Percentiles rank a stretch among this genome's conserved stretches.
phyloP scores from a whole-genome alignment of 1,140 invertebrate genomes.

The Drosophila orosa region DNA sequence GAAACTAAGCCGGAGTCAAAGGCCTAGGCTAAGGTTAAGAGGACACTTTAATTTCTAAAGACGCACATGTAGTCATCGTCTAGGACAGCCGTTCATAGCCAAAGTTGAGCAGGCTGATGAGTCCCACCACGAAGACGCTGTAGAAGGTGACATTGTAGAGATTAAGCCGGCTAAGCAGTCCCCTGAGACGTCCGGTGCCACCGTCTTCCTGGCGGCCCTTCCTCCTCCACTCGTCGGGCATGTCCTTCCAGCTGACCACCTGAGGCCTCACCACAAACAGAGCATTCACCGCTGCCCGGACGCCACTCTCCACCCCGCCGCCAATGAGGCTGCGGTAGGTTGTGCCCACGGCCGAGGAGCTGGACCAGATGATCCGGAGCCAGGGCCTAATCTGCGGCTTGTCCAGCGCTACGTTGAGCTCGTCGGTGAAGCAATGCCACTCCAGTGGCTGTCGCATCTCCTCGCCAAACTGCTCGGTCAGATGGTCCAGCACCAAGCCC shows the following conservation, averaged over 20 bases:
- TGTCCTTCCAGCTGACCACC: slow-evolving; percentile 69
- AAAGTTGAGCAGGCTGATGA: slow-evolving; percentile 55
- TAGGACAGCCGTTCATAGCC: slow-evolving; percentile 30
- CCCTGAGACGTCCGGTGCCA: background rate
- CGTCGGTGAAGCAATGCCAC: slow-evolving; percentile 39
- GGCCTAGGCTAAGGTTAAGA: background rate
- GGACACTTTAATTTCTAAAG: slow-evolving; percentile 38
- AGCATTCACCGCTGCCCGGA: slow-evolving; percentile 71
- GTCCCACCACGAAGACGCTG: slow-evolving; percentile 49
- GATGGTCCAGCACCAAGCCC: slow-evolving; percentile 37
- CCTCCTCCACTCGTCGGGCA: slow-evolving; percentile 51
- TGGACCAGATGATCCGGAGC: slow-evolving; percentile 74
- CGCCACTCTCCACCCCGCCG: slow-evolving; percentile 79
- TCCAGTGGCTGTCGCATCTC: slow-evolving; percentile 59
- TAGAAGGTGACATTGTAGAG: slow-evolving; percentile 74
- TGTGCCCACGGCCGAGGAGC: slow-evolving; percentile 63
- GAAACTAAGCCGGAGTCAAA: background rate
- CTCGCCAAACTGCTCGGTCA: slow-evolving; percentile 54
- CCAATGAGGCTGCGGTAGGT: slow-evolving; percentile 72
- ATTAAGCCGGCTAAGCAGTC: slow-evolving; percentile 63
- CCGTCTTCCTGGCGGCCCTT: background rate
- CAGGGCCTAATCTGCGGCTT: slow-evolving; percentile 63
- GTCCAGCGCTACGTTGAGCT: slow-evolving; percentile 27
- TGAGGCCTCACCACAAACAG: slow-evolving; percentile 71
- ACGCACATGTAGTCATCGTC: background rate